Percentiles rank a stretch among this genome's conserved stretches.
Conservation (phyloP, 1,140 invertebrate genomes). For the honey bee (Apis mellifera) region Amel_HAv3.1 CM009944.2:5101501-5102000, state of each 20-base stretch:
- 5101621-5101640: conserved; percentile 22
- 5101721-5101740: not conserved
- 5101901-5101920: not conserved
- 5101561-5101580: conserved; percentile 56
- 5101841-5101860: not conserved
- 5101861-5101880: too few relatives aligned
- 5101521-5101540: conserved; percentile 64
- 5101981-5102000: not conserved
- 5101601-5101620: conserved; percentile 32
- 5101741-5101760: not conserved
- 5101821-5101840: not conserved
- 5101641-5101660: conserved; percentile 41
- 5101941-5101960: not conserved
- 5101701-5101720: not conserved
- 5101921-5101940: not conserved
- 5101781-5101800: not conserved
- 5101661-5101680: not conserved
- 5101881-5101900: too few relatives aligned
- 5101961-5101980: not conserved
- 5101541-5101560: conserved; percentile 67
- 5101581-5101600: conserved; percentile 57
- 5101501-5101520: conserved; percentile 58
- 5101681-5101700: not conserved
- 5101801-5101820: not conserved
- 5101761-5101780: not conserved